A percentile compares a stretch with the other conserved stretches of the same genome.
Conservation (phyloP, 2,113 vertebrate species). For the Gasterosteus aculeatus region DNA sequence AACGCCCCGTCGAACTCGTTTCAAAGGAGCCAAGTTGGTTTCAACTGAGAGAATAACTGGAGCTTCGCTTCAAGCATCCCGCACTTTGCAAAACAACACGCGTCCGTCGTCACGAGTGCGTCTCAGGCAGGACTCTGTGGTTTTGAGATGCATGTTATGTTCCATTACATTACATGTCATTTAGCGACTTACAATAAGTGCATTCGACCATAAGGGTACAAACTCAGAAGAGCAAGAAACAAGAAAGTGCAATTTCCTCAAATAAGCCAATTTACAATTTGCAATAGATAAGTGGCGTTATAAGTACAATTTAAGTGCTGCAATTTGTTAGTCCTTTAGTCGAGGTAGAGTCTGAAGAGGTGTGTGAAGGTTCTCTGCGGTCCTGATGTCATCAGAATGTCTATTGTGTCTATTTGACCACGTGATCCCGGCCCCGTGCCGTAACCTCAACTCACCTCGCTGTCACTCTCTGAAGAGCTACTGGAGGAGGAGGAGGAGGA, state of each 20-base stretch:
- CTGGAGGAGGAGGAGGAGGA: constrained; percentile 63
- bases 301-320: too few species aligned
- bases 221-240: too few species aligned
- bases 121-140: not conserved
- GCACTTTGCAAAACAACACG: not conserved
- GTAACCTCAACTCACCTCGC: constrained; percentile 55
- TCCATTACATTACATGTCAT: too few species aligned
- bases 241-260: too few species aligned
- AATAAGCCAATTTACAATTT: too few species aligned
- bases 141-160: not conserved
- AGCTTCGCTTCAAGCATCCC: not conserved
- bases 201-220: too few species aligned
- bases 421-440: not conserved
- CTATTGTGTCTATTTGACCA: not conserved
- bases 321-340: too few species aligned
- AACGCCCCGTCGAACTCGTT: not conserved
- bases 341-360: too few species aligned
- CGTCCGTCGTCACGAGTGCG: not conserved
- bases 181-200: too few species aligned
- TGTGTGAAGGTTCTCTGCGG: too few species aligned
- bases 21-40: not conserved
- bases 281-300: too few species aligned
- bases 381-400: too few species aligned
- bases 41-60: not conserved
- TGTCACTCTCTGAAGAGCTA: constrained; percentile 73